Base-by-base conservation (phyloP, 2,113 vertebrate genomes). In the Scartelaos histophorus region DNA sequence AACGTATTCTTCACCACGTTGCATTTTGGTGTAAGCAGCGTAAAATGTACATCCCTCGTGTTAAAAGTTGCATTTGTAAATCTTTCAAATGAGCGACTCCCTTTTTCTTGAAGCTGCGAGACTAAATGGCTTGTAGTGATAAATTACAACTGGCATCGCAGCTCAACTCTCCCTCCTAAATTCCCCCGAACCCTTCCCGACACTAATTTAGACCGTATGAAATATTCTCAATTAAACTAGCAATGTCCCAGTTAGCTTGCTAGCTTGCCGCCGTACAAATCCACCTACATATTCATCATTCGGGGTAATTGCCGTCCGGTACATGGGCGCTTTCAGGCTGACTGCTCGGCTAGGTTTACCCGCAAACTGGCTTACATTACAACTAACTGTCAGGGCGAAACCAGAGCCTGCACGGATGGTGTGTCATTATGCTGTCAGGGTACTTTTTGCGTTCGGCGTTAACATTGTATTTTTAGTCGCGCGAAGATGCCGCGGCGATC, bases 391-490 rank as follows among this genome's bases (percentile, higher is more conserved):
- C 78, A 58, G 38, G 38, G 3, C 79, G 80, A 79, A 83, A 84
- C 73, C 3, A 9, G 67, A 85, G 72, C 71, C 73, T 60, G 10
- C 61, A n/a, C 57, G 51, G 54, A 67, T 74, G n/a, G 38, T 17
- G 71, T 47, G 54, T 76, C 62, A 43, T 75, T 70, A 47, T 67
- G 47, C 47, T 70, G 35, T 73, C 17, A 74, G 69, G 65, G 71
- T 45, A 29, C 69, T 21, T 66, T n/a, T 64, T 47, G 47, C 58
- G 45, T 75, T 43, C 5, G 51, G 19, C 19, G 51, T n/a, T 54
- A 54, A 54, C 66, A 58, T 75, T 82, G 70, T 85, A 80, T 81
- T 68, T 87, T 85, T 78, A 78, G 84, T 60, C 47, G 47, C 56
- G 16, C 67, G n/a, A 29, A 46, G 60, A 74, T 73, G 19, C 66